Conservation (phyloP, 2,113 vertebrate species). For the Clinocottus analis region DNA sequence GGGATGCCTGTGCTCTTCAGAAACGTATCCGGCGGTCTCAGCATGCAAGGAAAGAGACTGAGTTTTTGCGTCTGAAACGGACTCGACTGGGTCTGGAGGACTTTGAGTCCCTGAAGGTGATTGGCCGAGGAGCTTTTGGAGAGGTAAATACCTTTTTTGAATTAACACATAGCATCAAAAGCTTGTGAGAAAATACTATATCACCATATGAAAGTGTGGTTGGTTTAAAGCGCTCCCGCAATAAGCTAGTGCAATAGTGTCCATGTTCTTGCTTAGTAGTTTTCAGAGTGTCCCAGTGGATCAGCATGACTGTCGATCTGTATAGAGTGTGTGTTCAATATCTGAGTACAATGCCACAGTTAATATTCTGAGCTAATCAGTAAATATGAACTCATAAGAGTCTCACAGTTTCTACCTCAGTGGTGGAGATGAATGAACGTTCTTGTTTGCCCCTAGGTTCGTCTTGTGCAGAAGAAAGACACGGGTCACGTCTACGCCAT, state of each 20-base stretch:
- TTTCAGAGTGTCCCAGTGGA: not conserved
- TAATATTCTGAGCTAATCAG: not conserved
- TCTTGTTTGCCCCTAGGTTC: conserved; percentile 83
- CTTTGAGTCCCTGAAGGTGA: conserved; percentile 86
- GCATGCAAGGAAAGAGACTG: conserved; percentile 83
- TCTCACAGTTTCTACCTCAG: not conserved
- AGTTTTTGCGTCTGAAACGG: conserved; percentile 83
- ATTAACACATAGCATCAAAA: not conserved
- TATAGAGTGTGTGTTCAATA: not conserved
- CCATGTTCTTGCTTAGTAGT: no score
- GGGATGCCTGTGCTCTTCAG: conserved; percentile 55
- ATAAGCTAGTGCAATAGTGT: not conserved
- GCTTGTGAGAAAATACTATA: not conserved
- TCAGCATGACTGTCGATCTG: not conserved
- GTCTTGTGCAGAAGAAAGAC: conserved; percentile 99
- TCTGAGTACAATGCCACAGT: not conserved
- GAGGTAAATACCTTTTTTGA: conserved; percentile 68
- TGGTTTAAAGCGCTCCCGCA: not conserved
- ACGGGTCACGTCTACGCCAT: conserved; percentile 98
- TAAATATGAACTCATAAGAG: not conserved
- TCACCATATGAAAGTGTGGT: not conserved
- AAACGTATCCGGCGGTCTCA: conserved; percentile 82
- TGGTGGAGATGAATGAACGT: not conserved
- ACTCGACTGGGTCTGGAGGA: conserved; percentile 84
- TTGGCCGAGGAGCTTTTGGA: conserved; percentile 84